A percentile compares a stretch with the other conserved stretches of the same genome.
These are phyloP conservation scores for Rhinichthys osculus DNA, from an alignment of 2,797 vertebrate species.

Conservation along the genomic window DNA sequence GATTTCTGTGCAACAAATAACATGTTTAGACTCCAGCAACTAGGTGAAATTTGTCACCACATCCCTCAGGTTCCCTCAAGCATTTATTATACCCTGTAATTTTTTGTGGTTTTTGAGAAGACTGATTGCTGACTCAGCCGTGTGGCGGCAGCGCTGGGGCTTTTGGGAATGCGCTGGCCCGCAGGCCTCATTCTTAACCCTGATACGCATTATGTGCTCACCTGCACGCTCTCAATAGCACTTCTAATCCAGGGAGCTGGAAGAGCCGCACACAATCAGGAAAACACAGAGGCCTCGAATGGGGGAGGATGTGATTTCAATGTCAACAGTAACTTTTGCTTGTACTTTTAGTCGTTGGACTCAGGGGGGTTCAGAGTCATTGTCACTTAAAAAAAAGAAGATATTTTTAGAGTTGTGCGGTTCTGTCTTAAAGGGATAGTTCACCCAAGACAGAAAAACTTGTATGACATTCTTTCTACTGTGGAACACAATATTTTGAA, in stretches of 20 bases:
- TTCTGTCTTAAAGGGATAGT: background rate
- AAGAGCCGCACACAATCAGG: constrained; percentile 69
- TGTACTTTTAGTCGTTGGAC: constrained; percentile 6
- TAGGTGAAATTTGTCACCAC: constrained; percentile 15
- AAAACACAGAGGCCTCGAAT: constrained; percentile 65
- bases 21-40: constrained; percentile 4
- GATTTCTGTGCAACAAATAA: constrained; percentile 16
- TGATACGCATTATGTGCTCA: constrained; percentile 66
- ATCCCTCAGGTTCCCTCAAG: background rate
- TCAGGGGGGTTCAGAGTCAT: background rate
- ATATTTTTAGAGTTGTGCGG: background rate
- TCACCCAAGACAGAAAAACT: background rate
- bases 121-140: constrained; percentile 72
- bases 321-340: constrained; percentile 75
- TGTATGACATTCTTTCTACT: background rate
- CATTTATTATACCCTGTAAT: background rate
- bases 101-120: constrained; percentile 46
- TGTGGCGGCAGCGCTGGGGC: constrained; percentile 59
- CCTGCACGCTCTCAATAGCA: constrained; percentile 71
- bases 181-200: constrained; percentile 76
- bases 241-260: constrained; percentile 77
- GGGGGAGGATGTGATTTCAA: constrained; percentile 59
- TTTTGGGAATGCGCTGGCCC: constrained; percentile 67
- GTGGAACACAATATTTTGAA: background rate
- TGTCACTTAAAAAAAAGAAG: background rate